A percentile compares a stretch with the other conserved stretches of the same genome.
phyloP scores from a whole-genome alignment of 2,888 invertebrate species.

The Chydorus sphaericus region DNA sequence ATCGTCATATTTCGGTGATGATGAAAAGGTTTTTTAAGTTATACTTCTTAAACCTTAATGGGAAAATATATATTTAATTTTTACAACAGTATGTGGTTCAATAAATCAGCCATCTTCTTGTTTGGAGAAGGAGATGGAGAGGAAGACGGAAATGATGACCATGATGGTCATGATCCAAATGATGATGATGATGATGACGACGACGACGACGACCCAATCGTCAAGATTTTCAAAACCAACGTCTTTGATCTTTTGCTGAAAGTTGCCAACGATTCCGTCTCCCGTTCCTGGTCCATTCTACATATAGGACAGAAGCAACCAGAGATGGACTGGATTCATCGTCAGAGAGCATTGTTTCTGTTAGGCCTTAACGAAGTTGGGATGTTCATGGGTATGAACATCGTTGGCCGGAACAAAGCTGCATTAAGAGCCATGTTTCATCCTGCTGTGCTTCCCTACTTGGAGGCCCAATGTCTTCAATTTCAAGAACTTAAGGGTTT shows the following conservation, averaged over 20 bases:
- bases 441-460: background rate
- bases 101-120: background rate
- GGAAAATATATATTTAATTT: too few relatives aligned
- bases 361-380: background rate
- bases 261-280: constrained; percentile 12
- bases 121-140: background rate
- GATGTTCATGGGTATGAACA: background rate
- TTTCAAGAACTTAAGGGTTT: constrained; percentile 6
- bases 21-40: too few relatives aligned
- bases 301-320: background rate
- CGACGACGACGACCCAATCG: too few relatives aligned
- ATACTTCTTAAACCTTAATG: too few relatives aligned
- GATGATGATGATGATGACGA: too few relatives aligned
- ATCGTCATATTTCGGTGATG: background rate
- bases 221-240: background rate
- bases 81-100: background rate
- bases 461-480: background rate
- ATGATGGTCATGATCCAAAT: too few relatives aligned
- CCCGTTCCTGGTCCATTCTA: constrained; percentile 12
- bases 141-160: too few relatives aligned
- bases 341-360: constrained; percentile 5
- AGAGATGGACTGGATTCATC: constrained; percentile 2
- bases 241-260: background rate
- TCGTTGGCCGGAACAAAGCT: constrained; percentile 1
- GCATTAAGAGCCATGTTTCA: constrained; percentile 7